Evolutionary conservation across 2,888 invertebrate species (phyloP).

Genomic region (Mechanitis messenoides): DNA sequence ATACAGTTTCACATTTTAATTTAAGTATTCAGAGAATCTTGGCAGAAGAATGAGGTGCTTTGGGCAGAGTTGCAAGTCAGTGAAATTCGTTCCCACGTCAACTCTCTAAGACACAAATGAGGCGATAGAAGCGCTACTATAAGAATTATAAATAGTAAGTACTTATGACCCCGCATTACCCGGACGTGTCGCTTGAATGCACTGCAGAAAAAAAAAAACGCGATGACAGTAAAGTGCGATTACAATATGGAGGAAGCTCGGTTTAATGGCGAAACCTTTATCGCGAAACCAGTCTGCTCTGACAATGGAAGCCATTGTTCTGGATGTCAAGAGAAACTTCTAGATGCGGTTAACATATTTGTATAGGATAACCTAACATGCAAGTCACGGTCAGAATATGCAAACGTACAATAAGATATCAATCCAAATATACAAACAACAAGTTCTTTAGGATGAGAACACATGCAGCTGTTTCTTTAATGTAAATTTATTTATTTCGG

Average conservation of each 20-base stretch:
- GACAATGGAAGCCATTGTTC: slow-evolving; percentile 7
- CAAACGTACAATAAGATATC: slow-evolving; percentile 25
- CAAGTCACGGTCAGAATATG: slow-evolving; percentile 24
- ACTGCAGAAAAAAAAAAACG: slow-evolving; percentile 37
- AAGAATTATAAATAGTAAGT: slow-evolving; percentile 11
- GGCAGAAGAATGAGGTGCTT: slow-evolving; percentile 10
- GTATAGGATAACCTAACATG: slow-evolving; percentile 15
- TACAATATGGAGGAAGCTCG: slow-evolving; percentile 21
- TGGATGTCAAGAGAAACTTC: slow-evolving; percentile 1
- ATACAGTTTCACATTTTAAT: no score
- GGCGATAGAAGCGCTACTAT: slow-evolving; percentile 7
- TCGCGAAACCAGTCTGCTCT: slow-evolving; percentile 43
- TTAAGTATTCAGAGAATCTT: slow-evolving; percentile 39
- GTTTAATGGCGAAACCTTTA: slow-evolving; percentile 40
- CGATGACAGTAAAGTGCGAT: slow-evolving; percentile 9
- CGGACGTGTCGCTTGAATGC: slow-evolving; percentile 45
- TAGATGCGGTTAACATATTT: slow-evolving; percentile 5
- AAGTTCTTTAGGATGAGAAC: slow-evolving; percentile 4
- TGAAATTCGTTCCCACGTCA: slow-evolving; percentile 40
- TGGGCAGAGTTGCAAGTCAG: slow-evolving; percentile 48
- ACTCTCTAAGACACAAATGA: no score
- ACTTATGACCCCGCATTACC: slow-evolving; percentile 33
- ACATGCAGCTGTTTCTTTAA: neutral
- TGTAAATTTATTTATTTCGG: no score
- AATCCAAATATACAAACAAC: slow-evolving; percentile 21